Evolutionary conservation across 2,888 invertebrate species (phyloP), one percentile per base, ranked within the genome.

Genomic region (Acronicta aceris): DNA sequence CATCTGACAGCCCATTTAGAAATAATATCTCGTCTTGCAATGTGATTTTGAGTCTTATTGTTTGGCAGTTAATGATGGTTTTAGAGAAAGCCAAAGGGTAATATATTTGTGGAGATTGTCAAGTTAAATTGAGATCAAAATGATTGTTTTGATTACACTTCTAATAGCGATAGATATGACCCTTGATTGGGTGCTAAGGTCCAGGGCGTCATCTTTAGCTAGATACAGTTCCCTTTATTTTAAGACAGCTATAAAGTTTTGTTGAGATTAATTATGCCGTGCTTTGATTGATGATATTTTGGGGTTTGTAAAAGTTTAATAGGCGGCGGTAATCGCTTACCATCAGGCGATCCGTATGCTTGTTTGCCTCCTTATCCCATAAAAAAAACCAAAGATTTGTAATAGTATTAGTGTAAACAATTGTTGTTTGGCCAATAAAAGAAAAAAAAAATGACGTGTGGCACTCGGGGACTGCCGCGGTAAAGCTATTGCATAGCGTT

Each of bases 91-190:
- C 10, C 25, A 10, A 43, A n/a, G 13, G 7, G 10, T 33, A 27
- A 16, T 16, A 45, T 47, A 49, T 59, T 52, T 59, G 41, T 51
- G 27, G 30, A 36, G 50, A 55, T 65, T 65, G 68, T 62, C 36
- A 65, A 55, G 62, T 58, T 60, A 59, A 61, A 59, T 67, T 61
- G 51, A 65, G 59, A 67, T 53, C 42, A 57, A 49, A 62, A 71
- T 66, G 59, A 71, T 71, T 68, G 62, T 71, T 68, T 71, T 68
- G 63, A 68, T 71, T 60, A 63, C 52, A 49, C 50, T 65, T 63
- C 42, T 49, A 59, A 64, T 45, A 16, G 54, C 36, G 47, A 27
- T 65, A 51, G 38, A 64, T 59, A 60, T 59, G 61, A 53, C 50
- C 56, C 12, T 27, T 59, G 63, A 63, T 70, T 55, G 55, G 59